A percentile compares a stretch with the other conserved stretches of the same genome.
Evolutionary conservation across 2,888 invertebrate species (phyloP).

Genomic region (Megastigmus dorsalis): DNA sequence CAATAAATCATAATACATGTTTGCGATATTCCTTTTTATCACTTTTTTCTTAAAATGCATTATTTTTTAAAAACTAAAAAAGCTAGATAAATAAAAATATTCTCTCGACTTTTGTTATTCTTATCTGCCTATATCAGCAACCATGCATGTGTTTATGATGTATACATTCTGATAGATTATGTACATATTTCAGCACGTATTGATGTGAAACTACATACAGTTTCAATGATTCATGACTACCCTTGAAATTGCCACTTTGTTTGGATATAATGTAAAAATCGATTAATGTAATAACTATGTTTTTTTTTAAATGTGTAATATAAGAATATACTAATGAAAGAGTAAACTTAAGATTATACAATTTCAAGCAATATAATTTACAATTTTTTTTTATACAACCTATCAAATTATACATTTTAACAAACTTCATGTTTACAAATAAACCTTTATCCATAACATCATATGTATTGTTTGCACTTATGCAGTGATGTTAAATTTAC

Average conservation of each 20-base stretch:
- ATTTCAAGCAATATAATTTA: conserved; percentile 39
- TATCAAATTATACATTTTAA: conserved; percentile 32
- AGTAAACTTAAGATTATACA: background rate
- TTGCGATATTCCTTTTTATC: too few relatives aligned
- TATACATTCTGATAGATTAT: conserved; percentile 47
- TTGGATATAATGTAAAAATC: background rate
- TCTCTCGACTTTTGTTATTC: background rate
- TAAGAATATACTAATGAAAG: conserved; percentile 16
- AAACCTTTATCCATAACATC: conserved; percentile 28
- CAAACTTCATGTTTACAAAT: conserved; percentile 21
- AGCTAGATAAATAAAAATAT: too few relatives aligned
- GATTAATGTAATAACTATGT: background rate
- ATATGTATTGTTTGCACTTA: conserved; percentile 23
- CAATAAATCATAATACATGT: too few relatives aligned
- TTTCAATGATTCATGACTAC: conserved; percentile 38
- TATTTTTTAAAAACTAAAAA: too few relatives aligned
- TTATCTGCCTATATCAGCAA: background rate
- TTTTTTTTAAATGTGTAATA: background rate
- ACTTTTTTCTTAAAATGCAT: too few relatives aligned
- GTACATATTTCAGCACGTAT: conserved; percentile 51
- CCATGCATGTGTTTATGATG: conserved; percentile 22
- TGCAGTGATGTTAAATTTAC: conserved; percentile 11
- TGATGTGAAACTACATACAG: conserved; percentile 37
- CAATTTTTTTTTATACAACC: conserved; percentile 47
- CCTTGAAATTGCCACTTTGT: background rate